Base-by-base conservation (phyloP, 2,888 invertebrate genomes). In the Aspidapion aeneum region DNA sequence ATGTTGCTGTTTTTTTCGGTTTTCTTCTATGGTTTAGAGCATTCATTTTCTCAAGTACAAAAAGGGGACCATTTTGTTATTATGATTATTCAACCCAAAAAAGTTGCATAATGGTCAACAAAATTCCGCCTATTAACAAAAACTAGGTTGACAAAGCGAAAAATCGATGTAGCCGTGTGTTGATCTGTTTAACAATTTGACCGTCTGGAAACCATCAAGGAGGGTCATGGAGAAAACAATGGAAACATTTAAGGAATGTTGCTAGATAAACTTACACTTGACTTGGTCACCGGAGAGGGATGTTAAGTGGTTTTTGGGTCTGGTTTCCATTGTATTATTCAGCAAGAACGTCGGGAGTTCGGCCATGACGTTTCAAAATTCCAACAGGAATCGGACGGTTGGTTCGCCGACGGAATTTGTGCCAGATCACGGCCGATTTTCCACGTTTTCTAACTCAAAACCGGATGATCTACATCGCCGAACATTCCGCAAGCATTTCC, bases 61-160 rank as follows among this genome's bases (percentile, higher is more conserved):
- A n/a, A n/a, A n/a, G n/a, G n/a, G n/a, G n/a, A n/a, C n/a, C n/a
- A n/a, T n/a, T n/a, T n/a, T n/a, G n/a, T n/a, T n/a, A n/a, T n/a
- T n/a, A n/a, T n/a, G n/a, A 7, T 52, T 52, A 52, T 19, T 52
- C 52, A 52, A 52, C n/a, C 17, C 18, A 5, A 52, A 52, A 52
- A 52, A 62, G 65, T 71, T 71, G 69, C 71, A 71, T 70, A 70
- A 71, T 68, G 66, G 65, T 61, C 61, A 64, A 66, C 65, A 63
- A 52, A 52, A 52, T 9, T 18, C 52, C 52, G 52, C 52, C 52
- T 52, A 52, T 52, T 63, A 64, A 64, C 63, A 63, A 62, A 51
- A 58, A 49, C 52, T 18, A 18, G 58, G 61, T 48, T 63, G 61
- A 58, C 57, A 60, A 58, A 59, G 60, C 61, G 58, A 62, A 55